Conservation (phyloP, 92 coral and sea anemone species). For the Paramuricea clavata region DNA sequence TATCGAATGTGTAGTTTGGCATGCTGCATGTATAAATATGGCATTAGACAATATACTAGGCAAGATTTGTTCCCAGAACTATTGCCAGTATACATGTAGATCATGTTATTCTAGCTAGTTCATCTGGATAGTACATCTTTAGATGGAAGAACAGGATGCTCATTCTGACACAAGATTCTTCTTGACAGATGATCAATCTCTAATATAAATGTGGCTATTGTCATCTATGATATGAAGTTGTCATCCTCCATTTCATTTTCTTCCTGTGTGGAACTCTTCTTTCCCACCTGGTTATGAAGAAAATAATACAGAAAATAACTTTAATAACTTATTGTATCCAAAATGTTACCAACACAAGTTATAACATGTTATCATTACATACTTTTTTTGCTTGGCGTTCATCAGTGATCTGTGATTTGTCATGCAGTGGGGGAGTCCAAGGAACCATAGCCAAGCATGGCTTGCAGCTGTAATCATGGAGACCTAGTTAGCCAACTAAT, state of each 20-base stretch:
- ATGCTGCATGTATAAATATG: too few relatives aligned
- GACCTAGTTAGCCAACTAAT: too few relatives aligned
- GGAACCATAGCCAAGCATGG: conserved; percentile 97
- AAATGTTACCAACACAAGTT: neutral
- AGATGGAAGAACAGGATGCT: too few relatives aligned
- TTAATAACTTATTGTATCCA: neutral
- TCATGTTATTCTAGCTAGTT: too few relatives aligned
- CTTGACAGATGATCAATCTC: too few relatives aligned
- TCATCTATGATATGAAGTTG: neutral
- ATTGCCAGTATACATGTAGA: too few relatives aligned
- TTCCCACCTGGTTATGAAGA: neutral
- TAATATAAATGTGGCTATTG: too few relatives aligned
- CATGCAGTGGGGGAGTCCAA: conserved; percentile 83
- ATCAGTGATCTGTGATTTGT: conserved; percentile 3
- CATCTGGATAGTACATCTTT: too few relatives aligned
- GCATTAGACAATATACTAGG: too few relatives aligned
- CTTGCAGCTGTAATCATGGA: conserved; percentile 58
- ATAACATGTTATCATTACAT: neutral
- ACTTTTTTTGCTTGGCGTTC: neutral
- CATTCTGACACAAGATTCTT: too few relatives aligned
- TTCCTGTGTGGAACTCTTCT: neutral
- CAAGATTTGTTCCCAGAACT: too few relatives aligned
- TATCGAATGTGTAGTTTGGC: too few relatives aligned
- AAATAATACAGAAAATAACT: neutral
- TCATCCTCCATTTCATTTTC: neutral